These are phyloP conservation scores for Venturia canescens DNA, from an alignment of 1,140 invertebrate species.

Conservation along the genomic window DNA sequence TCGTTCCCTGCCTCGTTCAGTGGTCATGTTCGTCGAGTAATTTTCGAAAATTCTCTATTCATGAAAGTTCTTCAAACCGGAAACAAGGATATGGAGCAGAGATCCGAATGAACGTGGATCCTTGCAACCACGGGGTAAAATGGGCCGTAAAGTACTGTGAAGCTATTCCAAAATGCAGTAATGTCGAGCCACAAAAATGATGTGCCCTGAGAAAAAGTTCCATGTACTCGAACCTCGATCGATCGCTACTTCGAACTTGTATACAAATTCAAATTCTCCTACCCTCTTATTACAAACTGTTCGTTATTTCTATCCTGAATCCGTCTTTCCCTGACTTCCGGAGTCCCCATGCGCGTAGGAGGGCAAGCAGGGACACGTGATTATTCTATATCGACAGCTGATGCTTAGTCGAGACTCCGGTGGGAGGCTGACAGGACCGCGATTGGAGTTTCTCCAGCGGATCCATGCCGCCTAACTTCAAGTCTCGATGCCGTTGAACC, in stretches of 20 bases:
- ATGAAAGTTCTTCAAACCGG: constrained; percentile 5
- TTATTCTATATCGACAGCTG: constrained; percentile 40
- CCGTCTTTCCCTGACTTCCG: not conserved
- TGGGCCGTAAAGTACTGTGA: not conserved
- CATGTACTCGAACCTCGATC: no score
- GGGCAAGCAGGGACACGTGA: not conserved
- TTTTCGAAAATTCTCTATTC: constrained; percentile 25
- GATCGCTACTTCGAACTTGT: not conserved
- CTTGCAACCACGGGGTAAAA: not conserved
- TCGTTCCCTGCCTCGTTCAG: not conserved
- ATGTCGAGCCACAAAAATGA: no score
- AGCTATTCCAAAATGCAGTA: not conserved
- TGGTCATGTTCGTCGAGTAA: not conserved
- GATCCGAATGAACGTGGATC: not conserved
- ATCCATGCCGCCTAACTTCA: not conserved
- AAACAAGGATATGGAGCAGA: not conserved
- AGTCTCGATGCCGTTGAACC: not conserved
- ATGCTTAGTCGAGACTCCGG: constrained; percentile 12
- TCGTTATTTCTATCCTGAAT: not conserved
- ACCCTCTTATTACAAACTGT: not conserved
- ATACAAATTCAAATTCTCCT: not conserved
- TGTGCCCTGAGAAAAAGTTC: no score
- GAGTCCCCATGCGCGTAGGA: not conserved
- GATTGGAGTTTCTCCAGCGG: constrained; percentile 17
- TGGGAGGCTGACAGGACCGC: constrained; percentile 3